Evolutionary conservation across 1,140 invertebrate species (phyloP), one percentile per base, ranked within the genome.

Genomic region (Heliconius himera): DNA sequence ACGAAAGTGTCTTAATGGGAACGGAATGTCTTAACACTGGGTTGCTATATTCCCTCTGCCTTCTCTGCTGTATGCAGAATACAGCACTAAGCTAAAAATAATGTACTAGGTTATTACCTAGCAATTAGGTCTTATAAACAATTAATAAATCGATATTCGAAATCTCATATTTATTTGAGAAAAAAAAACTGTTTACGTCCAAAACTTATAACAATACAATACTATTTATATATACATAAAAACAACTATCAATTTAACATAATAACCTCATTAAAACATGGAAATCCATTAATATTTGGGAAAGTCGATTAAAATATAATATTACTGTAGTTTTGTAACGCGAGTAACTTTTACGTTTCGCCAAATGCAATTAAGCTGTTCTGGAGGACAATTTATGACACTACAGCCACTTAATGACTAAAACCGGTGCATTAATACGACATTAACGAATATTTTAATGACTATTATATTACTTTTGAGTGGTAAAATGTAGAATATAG

Each of bases 391-490:
- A 77, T 81, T 77, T 77, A 81, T 77, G 79, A 80, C 74, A 56
- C 29, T 60, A 76, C 75, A 82, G 84, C 49, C 79, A 72, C 80
- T 54, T 83, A 88, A 86, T 82, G 83, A 83, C 79, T 81, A 80
- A 85, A 83, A 85, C 85, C 85, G 81, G 84, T 88, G 79, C 81
- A 86, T 86, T 87, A 87, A 90, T 86, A 84, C 82, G 79, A 86
- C 82, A 88, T 90, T 88, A 88, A 84, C 85, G 82, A 81, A 86
- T 84, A 87, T 86, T 90, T 51, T 86, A 89, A 90, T 85, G 76
- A 79, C 6, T 71, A 33, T 49, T 73, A 76, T 38, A 80, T 66
- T 80, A 3, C 26, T 26, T 11, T 72, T 38, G 0, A 72, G 33
- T 38, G 33, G 1, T 66, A 29, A 16, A 66, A 66, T 29, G 60